Base-by-base conservation (phyloP, 2,113 vertebrate genomes). In the Leptodactylus fuscus region DNA sequence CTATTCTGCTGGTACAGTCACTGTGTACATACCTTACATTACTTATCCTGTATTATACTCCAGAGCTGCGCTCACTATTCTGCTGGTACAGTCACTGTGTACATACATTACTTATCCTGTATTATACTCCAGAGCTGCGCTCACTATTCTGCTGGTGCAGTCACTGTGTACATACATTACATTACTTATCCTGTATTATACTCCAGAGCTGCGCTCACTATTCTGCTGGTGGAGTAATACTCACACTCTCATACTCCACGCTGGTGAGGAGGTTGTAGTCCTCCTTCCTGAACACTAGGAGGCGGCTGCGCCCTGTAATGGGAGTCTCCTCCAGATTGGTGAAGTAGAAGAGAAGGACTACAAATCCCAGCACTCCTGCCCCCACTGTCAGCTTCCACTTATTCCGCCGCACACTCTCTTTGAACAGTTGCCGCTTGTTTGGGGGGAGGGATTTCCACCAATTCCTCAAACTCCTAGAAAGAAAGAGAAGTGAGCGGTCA, bases 321-420 rank as follows among this genome's bases (percentile, higher is more conserved):
- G 97, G 98, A 22, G 94, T 95, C 88, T 97, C 95, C 81, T 99
- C 97, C 90, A 99, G 89, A 90, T 99, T 96, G 38, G 97, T 97
- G 87, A 95, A 93, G 90, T 96, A 95, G 88, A 98, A 95, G 22
- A 96, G 27, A 0, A 93, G 71, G 80, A 94, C 89, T 0, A 98
- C 82, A 85, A 94, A 85, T 89, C 94, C 91, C 3, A 95, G 90
- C 51, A 92, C 88, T 34, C 91, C 89, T 12, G 90, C 88, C 73
- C 92, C 92, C 1, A 94, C 90, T 5, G 90, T 70, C 79, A 98
- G 90, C 87, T 92, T 93, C 98, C 97, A 97, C 4, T 96, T 95
- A 38, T 94, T 95, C 90, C 84, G 94, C 90, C 91, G 94, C 49
- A 91, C 78, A 86, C 91, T 94, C 88, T 95, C 91, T 77, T 95